Conservation (phyloP, 30 jellyfish, hydroid and myxozoan genomes). For the Aurelia aurita complex sp. Pacific region DNA sequence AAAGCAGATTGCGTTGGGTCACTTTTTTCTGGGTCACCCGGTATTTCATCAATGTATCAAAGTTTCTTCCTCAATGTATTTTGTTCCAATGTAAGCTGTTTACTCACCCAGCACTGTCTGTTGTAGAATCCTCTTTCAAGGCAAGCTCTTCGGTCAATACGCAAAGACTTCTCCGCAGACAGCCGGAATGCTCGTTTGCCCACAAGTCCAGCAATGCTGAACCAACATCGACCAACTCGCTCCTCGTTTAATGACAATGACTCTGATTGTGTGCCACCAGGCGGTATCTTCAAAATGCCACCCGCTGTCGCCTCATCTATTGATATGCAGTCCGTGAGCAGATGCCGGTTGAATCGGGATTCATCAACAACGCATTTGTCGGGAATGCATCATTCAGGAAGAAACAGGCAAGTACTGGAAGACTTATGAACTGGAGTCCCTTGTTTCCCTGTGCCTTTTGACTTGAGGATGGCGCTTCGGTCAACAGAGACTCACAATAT, state of each 20-base stretch:
- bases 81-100: too few relatives aligned
- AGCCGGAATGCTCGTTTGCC: slow-evolving; percentile 7
- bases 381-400: not conserved
- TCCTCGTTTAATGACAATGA: not conserved
- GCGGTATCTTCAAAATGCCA: slow-evolving; percentile 15
- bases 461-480: too few relatives aligned
- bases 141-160: slow-evolving; percentile 7
- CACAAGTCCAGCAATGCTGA: not conserved
- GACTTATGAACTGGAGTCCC: too few relatives aligned
- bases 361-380: not conserved
- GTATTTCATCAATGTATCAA: too few relatives aligned
- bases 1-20: too few relatives aligned
- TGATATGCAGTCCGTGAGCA: slow-evolving; percentile 25
- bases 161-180: not conserved
- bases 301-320: slow-evolving; percentile 6
- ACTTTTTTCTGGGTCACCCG: too few relatives aligned
- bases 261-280: not conserved
- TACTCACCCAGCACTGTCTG: too few relatives aligned
- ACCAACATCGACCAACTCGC: not conserved
- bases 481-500: too few relatives aligned
- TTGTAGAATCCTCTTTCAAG: too few relatives aligned
- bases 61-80: too few relatives aligned
- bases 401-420: not conserved
- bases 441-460: too few relatives aligned
- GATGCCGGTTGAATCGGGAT: slow-evolving; percentile 9